phyloP scores from a whole-genome alignment of 2,113 vertebrate genomes.

The Ramphastos sulfuratus region DNA sequence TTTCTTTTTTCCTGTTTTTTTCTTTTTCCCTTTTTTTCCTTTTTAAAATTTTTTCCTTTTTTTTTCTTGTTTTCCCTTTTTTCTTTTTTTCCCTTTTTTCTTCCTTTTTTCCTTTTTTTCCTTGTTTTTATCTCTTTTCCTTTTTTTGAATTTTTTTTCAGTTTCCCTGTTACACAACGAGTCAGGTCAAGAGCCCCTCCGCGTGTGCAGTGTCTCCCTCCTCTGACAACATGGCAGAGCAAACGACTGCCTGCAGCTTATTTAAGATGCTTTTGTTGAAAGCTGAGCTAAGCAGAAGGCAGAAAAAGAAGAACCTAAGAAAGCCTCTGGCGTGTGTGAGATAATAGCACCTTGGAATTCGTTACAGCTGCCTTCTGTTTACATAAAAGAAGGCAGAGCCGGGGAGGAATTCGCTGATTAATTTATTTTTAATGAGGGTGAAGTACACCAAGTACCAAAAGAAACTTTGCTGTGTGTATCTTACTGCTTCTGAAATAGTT shows the following conservation, averaged over 20 bases:
- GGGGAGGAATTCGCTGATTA: constrained; percentile 87
- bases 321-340: constrained; percentile 74
- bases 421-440: constrained; percentile 87
- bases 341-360: constrained; percentile 85
- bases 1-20: too few relatives aligned
- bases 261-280: constrained; percentile 85
- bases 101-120: too few relatives aligned
- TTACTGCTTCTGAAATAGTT: constrained; percentile 83
- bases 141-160: constrained; percentile 11
- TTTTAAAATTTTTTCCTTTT: too few relatives aligned
- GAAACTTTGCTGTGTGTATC: constrained; percentile 84
- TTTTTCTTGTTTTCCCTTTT: too few relatives aligned
- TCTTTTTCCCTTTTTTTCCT: background rate
- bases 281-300: constrained; percentile 62
- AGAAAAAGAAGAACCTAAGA: too few relatives aligned
- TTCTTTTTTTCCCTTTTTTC: too few relatives aligned
- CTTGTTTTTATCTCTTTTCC: too few relatives aligned
- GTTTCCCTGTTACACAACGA: constrained; percentile 82
- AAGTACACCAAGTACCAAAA: constrained; percentile 82
- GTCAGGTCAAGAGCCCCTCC: constrained; percentile 81
- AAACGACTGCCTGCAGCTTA: constrained; percentile 81
- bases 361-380: constrained; percentile 84
- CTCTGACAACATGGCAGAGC: constrained; percentile 84
- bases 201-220: constrained; percentile 79
- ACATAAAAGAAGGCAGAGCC: constrained; percentile 82